phyloP scores from a whole-genome alignment of 2,113 vertebrate species.

The Dipodomys stephensi region DNA sequence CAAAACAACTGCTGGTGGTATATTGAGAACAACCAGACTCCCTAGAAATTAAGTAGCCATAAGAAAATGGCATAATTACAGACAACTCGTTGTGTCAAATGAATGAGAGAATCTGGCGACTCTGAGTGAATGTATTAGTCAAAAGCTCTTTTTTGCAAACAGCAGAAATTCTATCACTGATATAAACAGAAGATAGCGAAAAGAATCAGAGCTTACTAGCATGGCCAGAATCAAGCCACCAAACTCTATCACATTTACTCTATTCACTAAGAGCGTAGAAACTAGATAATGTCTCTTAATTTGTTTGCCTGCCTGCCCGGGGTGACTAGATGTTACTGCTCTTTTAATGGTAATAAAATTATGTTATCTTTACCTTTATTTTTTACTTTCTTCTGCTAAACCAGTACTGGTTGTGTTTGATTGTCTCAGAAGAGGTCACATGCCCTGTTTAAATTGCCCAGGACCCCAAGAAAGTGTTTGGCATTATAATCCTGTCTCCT shows the following conservation, averaged over 20 bases:
- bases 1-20: neutral
- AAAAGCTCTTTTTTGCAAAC: neutral
- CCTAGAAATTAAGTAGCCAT: neutral
- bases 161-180: neutral
- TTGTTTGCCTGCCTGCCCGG: neutral
- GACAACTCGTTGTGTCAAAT: neutral
- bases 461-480: neutral
- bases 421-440: neutral
- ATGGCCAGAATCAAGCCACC: neutral
- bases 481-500: neutral
- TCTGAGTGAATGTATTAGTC: neutral
- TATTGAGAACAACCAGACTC: neutral
- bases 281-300: neutral
- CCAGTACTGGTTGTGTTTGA: neutral
- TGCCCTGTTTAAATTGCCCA: neutral
- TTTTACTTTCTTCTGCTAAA: neutral
- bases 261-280: neutral
- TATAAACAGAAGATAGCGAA: neutral
- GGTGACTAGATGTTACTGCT: neutral
- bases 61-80: neutral
- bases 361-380: neutral
- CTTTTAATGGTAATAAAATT: neutral
- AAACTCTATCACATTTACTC: too few species aligned
- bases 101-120: neutral
- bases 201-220: neutral